These are phyloP conservation scores for Crepidodera aurea DNA, from an alignment of 2,888 invertebrate species.

Conservation along the genomic window DNA sequence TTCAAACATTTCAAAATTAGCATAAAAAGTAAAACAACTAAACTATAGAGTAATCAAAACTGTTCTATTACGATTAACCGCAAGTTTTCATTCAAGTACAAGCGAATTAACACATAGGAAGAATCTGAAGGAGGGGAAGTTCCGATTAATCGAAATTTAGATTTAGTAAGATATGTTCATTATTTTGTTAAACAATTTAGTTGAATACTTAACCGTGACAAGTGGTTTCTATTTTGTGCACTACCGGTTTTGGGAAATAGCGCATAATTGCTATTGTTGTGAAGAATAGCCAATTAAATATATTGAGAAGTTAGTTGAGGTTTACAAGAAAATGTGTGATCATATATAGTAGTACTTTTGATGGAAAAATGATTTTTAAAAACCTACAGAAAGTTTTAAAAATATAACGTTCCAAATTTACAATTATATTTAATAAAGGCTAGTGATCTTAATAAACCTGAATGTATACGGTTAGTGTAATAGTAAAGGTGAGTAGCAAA, in stretches of 20 bases:
- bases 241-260: background rate
- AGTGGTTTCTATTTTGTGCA: constrained; percentile 7
- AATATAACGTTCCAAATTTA: too few relatives aligned
- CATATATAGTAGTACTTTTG: too few relatives aligned
- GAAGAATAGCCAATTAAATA: constrained; percentile 3
- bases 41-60: background rate
- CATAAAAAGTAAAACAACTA: background rate
- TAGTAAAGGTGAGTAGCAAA: background rate
- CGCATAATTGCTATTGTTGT: constrained; percentile 6
- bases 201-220: constrained; percentile 4
- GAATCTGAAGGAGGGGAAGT: constrained; percentile 3
- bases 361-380: too few relatives aligned
- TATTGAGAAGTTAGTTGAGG: background rate
- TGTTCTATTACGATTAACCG: constrained; percentile 22
- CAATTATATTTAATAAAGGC: too few relatives aligned
- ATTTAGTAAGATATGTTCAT: constrained; percentile 1
- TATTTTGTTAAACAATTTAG: constrained; percentile 9
- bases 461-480: constrained; percentile 5
- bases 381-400: too few relatives aligned
- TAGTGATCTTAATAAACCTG: too few relatives aligned
- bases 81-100: constrained; percentile 7
- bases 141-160: constrained; percentile 7
- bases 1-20: too few relatives aligned
- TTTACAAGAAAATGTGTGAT: too few relatives aligned
- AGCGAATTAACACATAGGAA: constrained; percentile 20